Evolutionary conservation across 2,113 vertebrate genomes (phyloP).

Genomic region (Aphelocoma coerulescens): DNA sequence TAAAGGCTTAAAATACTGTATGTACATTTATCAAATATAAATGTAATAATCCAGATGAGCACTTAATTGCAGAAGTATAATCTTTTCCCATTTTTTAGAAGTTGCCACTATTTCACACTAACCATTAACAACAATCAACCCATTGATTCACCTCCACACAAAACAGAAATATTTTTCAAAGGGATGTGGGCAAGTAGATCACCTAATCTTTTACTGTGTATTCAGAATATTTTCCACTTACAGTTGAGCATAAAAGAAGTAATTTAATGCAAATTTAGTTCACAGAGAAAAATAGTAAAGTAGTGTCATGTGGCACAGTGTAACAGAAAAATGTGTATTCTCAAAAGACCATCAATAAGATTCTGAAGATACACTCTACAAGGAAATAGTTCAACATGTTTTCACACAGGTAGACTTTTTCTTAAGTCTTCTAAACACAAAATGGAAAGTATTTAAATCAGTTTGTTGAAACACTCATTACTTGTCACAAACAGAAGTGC

Average conservation of each 20-base stretch:
- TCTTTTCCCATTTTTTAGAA: neutral
- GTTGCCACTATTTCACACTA: neutral
- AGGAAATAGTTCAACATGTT: neutral
- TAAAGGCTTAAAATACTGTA: neutral
- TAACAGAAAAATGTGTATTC: neutral
- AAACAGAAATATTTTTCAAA: neutral
- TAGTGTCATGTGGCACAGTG: neutral
- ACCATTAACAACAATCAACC: neutral
- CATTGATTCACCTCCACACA: neutral
- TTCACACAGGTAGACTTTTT: neutral
- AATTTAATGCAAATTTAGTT: constrained; percentile 14
- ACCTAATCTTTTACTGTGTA: neutral
- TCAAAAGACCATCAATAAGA: neutral
- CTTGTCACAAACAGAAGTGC: constrained; percentile 19
- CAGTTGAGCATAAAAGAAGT: neutral
- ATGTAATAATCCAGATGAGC: neutral
- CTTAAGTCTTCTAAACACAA: neutral
- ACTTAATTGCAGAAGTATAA: neutral
- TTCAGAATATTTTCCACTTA: neutral
- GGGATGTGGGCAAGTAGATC: neutral
- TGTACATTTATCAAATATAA: neutral
- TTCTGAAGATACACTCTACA: neutral
- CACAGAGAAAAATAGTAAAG: constrained; percentile 5
- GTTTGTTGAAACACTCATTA: neutral
- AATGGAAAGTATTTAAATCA: neutral